Evolutionary conservation across 2,888 invertebrate genomes (phyloP).

Genomic region (Lasioglossum zephyrum): DNA sequence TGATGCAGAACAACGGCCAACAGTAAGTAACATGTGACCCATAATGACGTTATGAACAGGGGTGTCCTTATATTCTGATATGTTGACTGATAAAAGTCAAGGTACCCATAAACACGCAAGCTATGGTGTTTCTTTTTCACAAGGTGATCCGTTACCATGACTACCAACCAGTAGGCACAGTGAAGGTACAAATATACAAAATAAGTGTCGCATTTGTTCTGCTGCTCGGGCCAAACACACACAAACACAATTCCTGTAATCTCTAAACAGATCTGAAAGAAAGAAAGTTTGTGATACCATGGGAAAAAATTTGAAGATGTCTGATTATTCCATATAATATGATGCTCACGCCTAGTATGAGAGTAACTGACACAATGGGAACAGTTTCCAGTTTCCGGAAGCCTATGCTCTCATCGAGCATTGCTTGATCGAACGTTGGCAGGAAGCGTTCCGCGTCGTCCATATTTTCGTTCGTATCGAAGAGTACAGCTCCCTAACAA

Average conservation of each 20-base stretch:
- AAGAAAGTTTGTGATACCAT: not conserved
- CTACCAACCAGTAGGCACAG: constrained; percentile 79
- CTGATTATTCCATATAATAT: too few species aligned
- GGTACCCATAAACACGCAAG: constrained; percentile 88
- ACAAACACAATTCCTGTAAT: constrained; percentile 80
- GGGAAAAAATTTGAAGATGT: not conserved
- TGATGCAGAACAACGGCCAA: constrained; percentile 81
- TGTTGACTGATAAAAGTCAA: constrained; percentile 89
- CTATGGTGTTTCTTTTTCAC: constrained; percentile 87
- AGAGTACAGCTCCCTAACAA: constrained; percentile 77
- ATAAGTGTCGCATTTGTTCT: constrained; percentile 81
- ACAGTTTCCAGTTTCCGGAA: constrained; percentile 79
- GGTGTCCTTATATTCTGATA: constrained; percentile 87
- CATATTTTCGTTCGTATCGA: constrained; percentile 80
- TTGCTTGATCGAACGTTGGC: constrained; percentile 70
- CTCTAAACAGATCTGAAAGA: constrained; percentile 78
- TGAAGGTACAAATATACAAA: constrained; percentile 82
- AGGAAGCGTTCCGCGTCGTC: constrained; percentile 81
- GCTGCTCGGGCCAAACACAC: constrained; percentile 79
- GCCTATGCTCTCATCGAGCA: constrained; percentile 75
- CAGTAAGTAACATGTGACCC: constrained; percentile 80
- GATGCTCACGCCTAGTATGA: constrained; percentile 77
- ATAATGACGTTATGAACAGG: constrained; percentile 87
- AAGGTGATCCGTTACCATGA: constrained; percentile 84
- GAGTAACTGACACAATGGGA: constrained; percentile 75